These are phyloP conservation scores for Ectropis grisescens DNA, from an alignment of 1,140 invertebrate genomes.

Conservation along the genomic window DNA sequence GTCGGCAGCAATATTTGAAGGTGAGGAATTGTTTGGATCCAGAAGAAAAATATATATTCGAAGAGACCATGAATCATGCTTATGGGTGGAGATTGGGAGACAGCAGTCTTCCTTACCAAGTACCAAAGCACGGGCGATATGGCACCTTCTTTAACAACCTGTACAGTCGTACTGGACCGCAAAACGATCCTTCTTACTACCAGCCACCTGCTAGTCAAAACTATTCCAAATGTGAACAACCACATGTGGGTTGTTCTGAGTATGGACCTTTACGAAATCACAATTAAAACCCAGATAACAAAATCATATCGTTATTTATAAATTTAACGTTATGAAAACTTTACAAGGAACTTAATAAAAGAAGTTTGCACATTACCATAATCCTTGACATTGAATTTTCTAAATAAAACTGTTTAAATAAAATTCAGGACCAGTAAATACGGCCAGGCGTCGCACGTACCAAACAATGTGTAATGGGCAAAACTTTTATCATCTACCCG, in stretches of 20 bases:
- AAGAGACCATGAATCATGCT: conserved; percentile 11
- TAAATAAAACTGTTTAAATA: no score
- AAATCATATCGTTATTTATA: no score
- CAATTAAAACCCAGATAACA: no score
- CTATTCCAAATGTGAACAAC: no score
- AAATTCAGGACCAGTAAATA: no score
- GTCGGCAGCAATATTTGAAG: conserved; percentile 12
- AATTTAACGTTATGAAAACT: no score
- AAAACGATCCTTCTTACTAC: conserved; percentile 14
- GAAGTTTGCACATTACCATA: no score
- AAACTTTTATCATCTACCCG: conserved; percentile 33
- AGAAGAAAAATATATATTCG: conserved; percentile 11
- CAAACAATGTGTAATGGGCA: conserved; percentile 26
- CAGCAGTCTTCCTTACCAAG: neutral
- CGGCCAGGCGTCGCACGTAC: conserved; percentile 7
- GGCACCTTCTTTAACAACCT: conserved; percentile 2
- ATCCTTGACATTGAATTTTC: no score
- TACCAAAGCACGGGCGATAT: conserved; percentile 4
- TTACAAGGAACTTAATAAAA: no score
- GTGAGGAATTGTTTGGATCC: conserved; percentile 6
- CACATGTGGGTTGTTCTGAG: no score
- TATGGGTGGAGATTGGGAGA: conserved; percentile 11
- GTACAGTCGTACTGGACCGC: conserved; percentile 7
- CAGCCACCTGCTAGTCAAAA: neutral
- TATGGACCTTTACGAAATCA: no score